A percentile compares a stretch with the other conserved stretches of the same genome.
Evolutionary conservation across 2,113 vertebrate species (phyloP).

Genomic region (Pongo abelii): DNA sequence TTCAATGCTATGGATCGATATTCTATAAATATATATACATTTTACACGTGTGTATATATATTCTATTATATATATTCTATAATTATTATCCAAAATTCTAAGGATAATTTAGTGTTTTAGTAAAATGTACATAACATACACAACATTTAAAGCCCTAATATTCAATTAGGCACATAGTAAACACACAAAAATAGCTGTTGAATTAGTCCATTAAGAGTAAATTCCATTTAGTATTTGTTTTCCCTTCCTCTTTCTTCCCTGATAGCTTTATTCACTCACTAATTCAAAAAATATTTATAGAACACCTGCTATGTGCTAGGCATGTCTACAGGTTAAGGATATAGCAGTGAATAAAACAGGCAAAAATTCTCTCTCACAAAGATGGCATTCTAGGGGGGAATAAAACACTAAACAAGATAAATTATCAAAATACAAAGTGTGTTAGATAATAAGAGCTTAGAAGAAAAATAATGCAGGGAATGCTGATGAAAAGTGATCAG

Average conservation of each 20-base stretch:
- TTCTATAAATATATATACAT: neutral
- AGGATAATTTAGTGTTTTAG: neutral
- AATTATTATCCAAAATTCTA: neutral
- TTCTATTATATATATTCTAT: neutral
- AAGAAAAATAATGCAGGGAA: neutral
- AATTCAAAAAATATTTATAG: neutral
- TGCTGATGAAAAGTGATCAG: neutral
- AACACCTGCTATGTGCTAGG: neutral
- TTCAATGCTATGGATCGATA: neutral
- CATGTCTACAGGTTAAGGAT: neutral
- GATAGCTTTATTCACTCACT: neutral
- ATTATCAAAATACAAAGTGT: neutral
- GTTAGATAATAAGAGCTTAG: neutral
- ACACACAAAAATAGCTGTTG: slow-evolving; percentile 6
- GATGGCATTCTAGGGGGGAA: neutral
- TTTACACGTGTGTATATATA: neutral
- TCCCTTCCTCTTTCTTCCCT: neutral
- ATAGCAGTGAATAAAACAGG: neutral
- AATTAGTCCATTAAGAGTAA: neutral
- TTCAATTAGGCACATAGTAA: neutral
- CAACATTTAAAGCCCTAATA: slow-evolving; percentile 14
- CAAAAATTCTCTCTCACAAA: neutral
- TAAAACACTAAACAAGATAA: neutral
- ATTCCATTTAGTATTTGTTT: neutral
- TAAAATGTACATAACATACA: neutral